Base-by-base conservation (phyloP, 2,797 vertebrate species). In the Sebastes hubbsi region DNA sequence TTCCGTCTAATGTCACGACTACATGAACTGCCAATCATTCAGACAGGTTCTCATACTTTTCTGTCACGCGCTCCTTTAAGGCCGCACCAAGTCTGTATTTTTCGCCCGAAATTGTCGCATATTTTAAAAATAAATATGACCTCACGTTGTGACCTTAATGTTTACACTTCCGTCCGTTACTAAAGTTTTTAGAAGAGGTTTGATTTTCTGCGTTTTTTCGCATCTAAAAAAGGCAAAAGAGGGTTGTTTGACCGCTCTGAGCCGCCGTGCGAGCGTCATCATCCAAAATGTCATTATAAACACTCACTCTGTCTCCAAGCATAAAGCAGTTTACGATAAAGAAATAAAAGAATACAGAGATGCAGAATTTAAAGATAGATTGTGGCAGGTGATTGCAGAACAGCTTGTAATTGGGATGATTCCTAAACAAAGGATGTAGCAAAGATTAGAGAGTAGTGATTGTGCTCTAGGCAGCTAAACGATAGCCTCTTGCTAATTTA, bases 1-100 rank as follows among this genome's bases (percentile, higher is more conserved):
- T 6, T 22, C 56, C 0, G 16, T 9, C 27, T 29, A 59, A 13
- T 4, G 10, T 1, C 6, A 36, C 3, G n/a, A 36, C 11, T n/a
- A 25, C 8, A 16, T 10, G 34, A 64, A 14, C 7, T 25, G 62
- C 61, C 25, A 42, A 64, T 42, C 14, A 18, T 6, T 25, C 36
- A 16, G 4, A 64, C 22, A 42, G n/a, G 34, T 32, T 32, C 29
- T 61, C 25, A 52, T 8, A 22, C 22, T 56, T 22, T 25, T 20
- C 54, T 56, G 22, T 56, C 6, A 25, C 6, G n/a, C 12, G 22
- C 12, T 56, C 12, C 54, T 56, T 59, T 18, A 56, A 56, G 22
- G 54, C 54, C 54, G 0, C 5, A 25, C 24, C 56, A 58, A 58
- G 25, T 58, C 25, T 13, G 25, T 27, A 27, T 58, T 27, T 27